Conservation (phyloP, 1,140 invertebrate genomes). For the Cotesia glomerata region DNA sequence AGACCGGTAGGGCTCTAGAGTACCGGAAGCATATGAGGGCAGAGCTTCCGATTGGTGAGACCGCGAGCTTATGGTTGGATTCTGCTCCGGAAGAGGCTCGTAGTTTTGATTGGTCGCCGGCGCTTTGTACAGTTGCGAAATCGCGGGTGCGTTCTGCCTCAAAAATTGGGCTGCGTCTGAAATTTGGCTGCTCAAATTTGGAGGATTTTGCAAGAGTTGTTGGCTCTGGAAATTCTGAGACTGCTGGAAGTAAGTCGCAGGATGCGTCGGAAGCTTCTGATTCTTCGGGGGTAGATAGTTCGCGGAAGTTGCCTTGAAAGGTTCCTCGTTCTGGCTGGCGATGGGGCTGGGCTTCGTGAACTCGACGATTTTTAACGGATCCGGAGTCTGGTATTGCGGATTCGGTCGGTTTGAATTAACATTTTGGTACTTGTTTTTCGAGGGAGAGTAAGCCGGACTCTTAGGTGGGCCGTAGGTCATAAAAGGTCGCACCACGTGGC, state of each 20-base stretch:
- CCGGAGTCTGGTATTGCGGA: slow-evolving; percentile 42
- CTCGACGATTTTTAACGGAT: slow-evolving; percentile 43
- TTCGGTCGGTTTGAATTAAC: neutral
- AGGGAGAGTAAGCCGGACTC: slow-evolving; percentile 28
- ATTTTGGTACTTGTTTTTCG: slow-evolving; percentile 3
- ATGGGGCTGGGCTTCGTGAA: slow-evolving; percentile 50
- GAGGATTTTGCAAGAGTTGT: slow-evolving; percentile 34
- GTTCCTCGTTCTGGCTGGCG: slow-evolving; percentile 55
- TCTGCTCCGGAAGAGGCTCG: slow-evolving; percentile 42
- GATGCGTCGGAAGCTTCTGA: slow-evolving; percentile 48
- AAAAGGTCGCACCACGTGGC: slow-evolving; percentile 47
- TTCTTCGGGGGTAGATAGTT: slow-evolving; percentile 59
- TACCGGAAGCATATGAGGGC: slow-evolving; percentile 52
- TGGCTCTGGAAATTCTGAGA: slow-evolving; percentile 25
- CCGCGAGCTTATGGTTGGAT: neutral
- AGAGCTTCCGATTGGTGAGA: slow-evolving; percentile 29
- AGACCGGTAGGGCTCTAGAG: slow-evolving; percentile 46
- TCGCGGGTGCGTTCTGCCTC: slow-evolving; percentile 54
- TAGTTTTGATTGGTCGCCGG: slow-evolving; percentile 49
- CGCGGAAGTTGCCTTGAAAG: slow-evolving; percentile 51
- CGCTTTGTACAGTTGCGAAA: slow-evolving; percentile 53
- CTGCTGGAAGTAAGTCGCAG: slow-evolving; percentile 36
- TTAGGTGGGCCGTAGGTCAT: slow-evolving; percentile 51
- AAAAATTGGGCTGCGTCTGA: slow-evolving; percentile 57
- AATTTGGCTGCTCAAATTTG: slow-evolving; percentile 43